A percentile compares a stretch with the other conserved stretches of the same genome.
Evolutionary conservation across 2,797 vertebrate species (phyloP).

Genomic region (Syngnathus rostellatus): DNA sequence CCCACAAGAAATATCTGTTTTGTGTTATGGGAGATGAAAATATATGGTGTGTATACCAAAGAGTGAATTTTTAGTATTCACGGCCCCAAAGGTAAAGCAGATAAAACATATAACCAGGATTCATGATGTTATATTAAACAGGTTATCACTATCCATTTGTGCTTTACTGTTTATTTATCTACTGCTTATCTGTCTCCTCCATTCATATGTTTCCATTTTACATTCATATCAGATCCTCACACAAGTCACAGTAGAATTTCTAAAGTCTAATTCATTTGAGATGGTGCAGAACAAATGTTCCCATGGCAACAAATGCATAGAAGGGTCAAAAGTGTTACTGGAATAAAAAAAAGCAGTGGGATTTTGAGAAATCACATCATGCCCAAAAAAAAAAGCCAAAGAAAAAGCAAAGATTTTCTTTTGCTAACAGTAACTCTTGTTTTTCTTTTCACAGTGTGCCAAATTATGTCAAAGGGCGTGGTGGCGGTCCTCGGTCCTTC

Average conservation of each 20-base stretch:
- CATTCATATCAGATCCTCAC: background rate
- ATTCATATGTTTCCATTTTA: background rate
- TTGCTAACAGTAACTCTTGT: background rate
- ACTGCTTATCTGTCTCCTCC: background rate
- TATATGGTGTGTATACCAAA: slow-evolving; percentile 22
- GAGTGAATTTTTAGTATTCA: slow-evolving; percentile 24
- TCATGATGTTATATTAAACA: background rate
- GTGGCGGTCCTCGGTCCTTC: slow-evolving; percentile 94
- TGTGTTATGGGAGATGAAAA: slow-evolving; percentile 35
- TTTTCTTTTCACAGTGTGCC: slow-evolving; percentile 79
- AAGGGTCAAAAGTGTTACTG: background rate
- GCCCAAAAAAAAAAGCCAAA: too few relatives aligned
- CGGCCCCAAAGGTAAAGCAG: slow-evolving; percentile 18
- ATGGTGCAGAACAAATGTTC: background rate
- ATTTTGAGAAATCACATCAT: too few relatives aligned
- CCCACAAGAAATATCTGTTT: slow-evolving; percentile 39
- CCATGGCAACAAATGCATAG: background rate
- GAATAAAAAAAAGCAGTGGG: too few relatives aligned
- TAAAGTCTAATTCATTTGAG: background rate
- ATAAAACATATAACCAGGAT: background rate
- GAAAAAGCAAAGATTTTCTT: too few relatives aligned
- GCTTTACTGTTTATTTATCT: background rate
- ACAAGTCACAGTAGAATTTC: background rate
- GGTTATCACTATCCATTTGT: background rate
- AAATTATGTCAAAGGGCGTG: slow-evolving; percentile 96